Base-by-base conservation (phyloP, 2,113 vertebrate genomes). In the Tyto alba region DNA sequence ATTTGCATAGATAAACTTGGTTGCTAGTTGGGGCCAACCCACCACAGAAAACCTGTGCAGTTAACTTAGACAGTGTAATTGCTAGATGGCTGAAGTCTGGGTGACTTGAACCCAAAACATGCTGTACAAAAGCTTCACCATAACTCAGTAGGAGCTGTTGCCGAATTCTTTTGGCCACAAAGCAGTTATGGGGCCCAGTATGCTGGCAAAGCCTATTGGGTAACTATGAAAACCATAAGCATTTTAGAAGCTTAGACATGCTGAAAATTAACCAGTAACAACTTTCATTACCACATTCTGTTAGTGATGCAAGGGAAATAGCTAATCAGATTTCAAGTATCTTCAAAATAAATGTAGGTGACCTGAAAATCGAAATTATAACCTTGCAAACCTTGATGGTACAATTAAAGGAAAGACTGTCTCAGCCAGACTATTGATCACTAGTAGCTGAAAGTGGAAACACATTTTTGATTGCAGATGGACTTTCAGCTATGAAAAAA, bases 331-430 rank as follows among this genome's bases (percentile, higher is more conserved):
- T 60, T 22, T 26, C 50, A 88, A 59, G 13, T 50, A 55, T 38
- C 69, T 88, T 88, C 75, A 85, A 67, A 96, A 88, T 38, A 76
- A 50, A 79, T 82, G 52, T 41, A 50, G 7, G 16, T 72, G 79
- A 96, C 91, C 83, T 75, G n/a, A 95, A 90, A 93, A 93, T 83
- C 75, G 83, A 92, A 96, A 90, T 90, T 55, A 75, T 56, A 83
- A 92, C 75, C 75, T 95, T 79, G 79, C 40, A 88, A 79, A 75
- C 12, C 7, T 13, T 85, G 62, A 79, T 68, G 62, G 48, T 79
- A 48, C 43, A 95, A 92, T 83, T 95, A 90, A 76, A 95, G 41
- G 60, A 75, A 90, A 60, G 34, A 59, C 30, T 79, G 72, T 22
- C 48, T 95, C 48, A 68, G 79, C 9, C 43, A 86, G 62, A 34